These are phyloP conservation scores for Ardeotis arabs DNA, from an alignment of 2,113 vertebrate species.

Conservation along the genomic window DNA sequence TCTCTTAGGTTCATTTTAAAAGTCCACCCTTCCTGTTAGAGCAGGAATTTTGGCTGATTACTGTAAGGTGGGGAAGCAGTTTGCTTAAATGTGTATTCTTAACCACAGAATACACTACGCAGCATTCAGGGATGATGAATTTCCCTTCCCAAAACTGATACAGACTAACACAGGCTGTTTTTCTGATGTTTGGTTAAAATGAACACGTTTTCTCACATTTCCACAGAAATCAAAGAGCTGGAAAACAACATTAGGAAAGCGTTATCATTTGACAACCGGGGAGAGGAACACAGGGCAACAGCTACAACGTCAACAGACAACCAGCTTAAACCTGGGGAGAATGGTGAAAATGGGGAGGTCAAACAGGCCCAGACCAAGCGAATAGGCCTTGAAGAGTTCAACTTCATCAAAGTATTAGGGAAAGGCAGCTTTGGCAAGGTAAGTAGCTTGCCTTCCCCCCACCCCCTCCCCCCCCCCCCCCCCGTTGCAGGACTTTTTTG, in stretches of 20 bases:
- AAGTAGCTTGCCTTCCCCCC: not conserved
- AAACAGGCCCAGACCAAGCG: conserved; percentile 84
- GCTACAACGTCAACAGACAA: conserved; percentile 79
- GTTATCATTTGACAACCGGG: conserved; percentile 91
- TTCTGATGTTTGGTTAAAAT: not conserved
- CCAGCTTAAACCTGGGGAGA: conserved; percentile 76
- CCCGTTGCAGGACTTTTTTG: not conserved
- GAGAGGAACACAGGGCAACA: conserved; percentile 85
- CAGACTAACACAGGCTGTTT: not conserved
- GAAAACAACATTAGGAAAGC: conserved; percentile 92
- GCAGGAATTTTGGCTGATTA: not conserved
- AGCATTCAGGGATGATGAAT: not conserved
- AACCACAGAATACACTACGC: not conserved
- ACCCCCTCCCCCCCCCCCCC: no score
- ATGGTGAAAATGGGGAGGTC: conserved; percentile 89
- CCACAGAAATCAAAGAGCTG: conserved; percentile 89
- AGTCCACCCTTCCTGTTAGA: conserved; percentile 32
- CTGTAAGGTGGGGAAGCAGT: conserved; percentile 21
- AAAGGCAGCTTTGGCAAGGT: conserved; percentile 99
- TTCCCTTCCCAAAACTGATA: not conserved
- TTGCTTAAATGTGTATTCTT: not conserved
- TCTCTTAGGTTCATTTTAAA: conserved; percentile 27
- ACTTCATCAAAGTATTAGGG: conserved; percentile 97
- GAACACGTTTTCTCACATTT: not conserved
- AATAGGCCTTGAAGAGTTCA: conserved; percentile 92